Evolutionary conservation across 2,888 invertebrate species (phyloP).

Genomic region (Melitaea athalia): DNA sequence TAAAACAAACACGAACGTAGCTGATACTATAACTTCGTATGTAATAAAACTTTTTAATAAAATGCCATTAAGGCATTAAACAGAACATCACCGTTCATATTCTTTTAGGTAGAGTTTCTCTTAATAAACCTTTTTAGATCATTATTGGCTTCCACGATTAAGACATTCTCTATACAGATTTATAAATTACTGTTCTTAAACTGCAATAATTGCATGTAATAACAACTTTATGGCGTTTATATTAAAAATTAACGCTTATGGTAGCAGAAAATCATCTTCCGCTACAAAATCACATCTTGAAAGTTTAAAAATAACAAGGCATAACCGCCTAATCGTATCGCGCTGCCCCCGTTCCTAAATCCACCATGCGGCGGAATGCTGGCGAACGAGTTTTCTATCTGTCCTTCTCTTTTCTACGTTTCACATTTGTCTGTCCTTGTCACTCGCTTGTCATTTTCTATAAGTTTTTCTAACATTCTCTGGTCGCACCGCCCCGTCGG

Average conservation of each 20-base stretch:
- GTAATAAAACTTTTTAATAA: too few species aligned
- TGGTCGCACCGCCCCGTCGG: constrained; percentile 69
- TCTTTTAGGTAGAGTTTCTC: too few species aligned
- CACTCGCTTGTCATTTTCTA: constrained; percentile 81
- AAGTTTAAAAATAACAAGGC: constrained; percentile 74
- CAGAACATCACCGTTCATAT: too few species aligned
- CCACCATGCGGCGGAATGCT: constrained; percentile 80
- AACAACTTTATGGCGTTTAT: constrained; percentile 4
- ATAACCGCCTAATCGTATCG: constrained; percentile 79
- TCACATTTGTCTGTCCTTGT: constrained; percentile 68
- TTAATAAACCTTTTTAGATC: too few species aligned
- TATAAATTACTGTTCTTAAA: too few species aligned
- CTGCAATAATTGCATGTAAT: too few species aligned
- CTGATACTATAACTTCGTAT: too few species aligned
- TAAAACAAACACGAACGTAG: too few species aligned
- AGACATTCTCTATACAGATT: too few species aligned
- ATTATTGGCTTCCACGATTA: too few species aligned
- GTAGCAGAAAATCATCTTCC: constrained; percentile 41
- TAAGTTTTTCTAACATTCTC: constrained; percentile 82
- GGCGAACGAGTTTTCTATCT: constrained; percentile 79
- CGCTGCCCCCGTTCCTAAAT: constrained; percentile 82
- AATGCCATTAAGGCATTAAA: too few species aligned
- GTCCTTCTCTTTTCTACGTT: constrained; percentile 71
- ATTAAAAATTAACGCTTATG: constrained; percentile 26
- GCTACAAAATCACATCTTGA: constrained; percentile 45